These are phyloP conservation scores for Oncorhynchus masou DNA, from an alignment of 2,113 vertebrate genomes.

Conservation along the genomic window DNA sequence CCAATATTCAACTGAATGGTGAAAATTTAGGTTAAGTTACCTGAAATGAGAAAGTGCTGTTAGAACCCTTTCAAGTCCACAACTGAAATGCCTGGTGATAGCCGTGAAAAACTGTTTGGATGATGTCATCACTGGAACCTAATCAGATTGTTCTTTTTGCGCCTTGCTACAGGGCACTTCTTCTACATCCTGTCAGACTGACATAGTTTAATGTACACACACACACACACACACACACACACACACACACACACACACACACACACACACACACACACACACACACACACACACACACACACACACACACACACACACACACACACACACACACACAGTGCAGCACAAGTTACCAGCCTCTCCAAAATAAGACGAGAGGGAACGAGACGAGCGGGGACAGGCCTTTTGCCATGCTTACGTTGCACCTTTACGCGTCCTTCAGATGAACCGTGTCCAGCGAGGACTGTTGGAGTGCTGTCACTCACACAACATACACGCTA, in stretches of 20 bases:
- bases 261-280: too few species aligned
- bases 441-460: constrained; percentile 46
- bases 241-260: too few species aligned
- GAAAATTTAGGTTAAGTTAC: constrained; percentile 76
- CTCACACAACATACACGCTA: constrained; percentile 26
- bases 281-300: not conserved
- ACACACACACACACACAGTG: not conserved
- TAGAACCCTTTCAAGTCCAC: constrained; percentile 70
- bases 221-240: too few species aligned
- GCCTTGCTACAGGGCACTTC: constrained; percentile 59
- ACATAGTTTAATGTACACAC: constrained; percentile 35
- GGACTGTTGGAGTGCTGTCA: constrained; percentile 39
- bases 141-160: constrained; percentile 73
- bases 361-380: constrained; percentile 14
- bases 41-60: constrained; percentile 79
- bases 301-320: constrained; percentile 2
- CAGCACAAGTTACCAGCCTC: not conserved
- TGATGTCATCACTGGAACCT: constrained; percentile 71
- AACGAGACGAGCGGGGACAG: constrained; percentile 40
- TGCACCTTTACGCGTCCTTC: constrained; percentile 24
- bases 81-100: constrained; percentile 52
- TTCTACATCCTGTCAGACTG: constrained; percentile 61
- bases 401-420: constrained; percentile 28
- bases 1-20: constrained; percentile 59
- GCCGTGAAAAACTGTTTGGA: constrained; percentile 69